Percentiles rank a stretch among this genome's conserved stretches.
Conservation (phyloP, 1,140 invertebrate genomes). For the Tetramorium alpestre region DNA sequence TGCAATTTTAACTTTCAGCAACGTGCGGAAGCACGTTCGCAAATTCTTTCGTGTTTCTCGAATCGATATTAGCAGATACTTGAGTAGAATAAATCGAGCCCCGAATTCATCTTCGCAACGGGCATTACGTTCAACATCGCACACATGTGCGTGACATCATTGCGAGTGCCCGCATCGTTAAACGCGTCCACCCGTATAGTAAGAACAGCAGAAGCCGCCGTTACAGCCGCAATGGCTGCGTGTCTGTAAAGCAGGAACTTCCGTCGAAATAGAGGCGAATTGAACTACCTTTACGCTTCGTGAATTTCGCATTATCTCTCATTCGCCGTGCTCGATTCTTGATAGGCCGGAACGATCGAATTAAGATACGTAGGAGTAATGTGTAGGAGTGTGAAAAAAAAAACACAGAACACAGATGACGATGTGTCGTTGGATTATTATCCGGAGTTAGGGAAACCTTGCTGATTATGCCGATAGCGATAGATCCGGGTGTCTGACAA, state of each 20-base stretch:
- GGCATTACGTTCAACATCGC: background rate
- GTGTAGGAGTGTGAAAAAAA: slow-evolving; percentile 11
- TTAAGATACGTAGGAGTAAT: slow-evolving; percentile 59
- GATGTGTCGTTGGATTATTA: slow-evolving; percentile 24
- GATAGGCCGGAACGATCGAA: slow-evolving; percentile 66
- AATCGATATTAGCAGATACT: background rate
- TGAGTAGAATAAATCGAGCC: background rate
- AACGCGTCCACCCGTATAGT: slow-evolving; percentile 37
- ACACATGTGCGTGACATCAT: slow-evolving; percentile 44
- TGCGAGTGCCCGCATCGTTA: slow-evolving; percentile 8
- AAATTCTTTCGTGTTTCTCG: background rate
- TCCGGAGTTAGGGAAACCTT: background rate
- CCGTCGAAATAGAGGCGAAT: slow-evolving; percentile 77
- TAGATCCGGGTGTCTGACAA: background rate
- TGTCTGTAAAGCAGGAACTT: slow-evolving; percentile 76
- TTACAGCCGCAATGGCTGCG: slow-evolving; percentile 56
- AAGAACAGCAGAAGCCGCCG: slow-evolving; percentile 70
- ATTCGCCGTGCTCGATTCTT: slow-evolving; percentile 68
- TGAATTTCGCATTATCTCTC: slow-evolving; percentile 73
- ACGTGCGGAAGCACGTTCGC: background rate
- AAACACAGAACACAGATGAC: background rate
- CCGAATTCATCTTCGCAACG: background rate
- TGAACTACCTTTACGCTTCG: slow-evolving; percentile 74
- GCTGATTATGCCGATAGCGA: background rate
- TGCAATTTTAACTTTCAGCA: background rate